Evolutionary conservation across 1,140 invertebrate genomes (phyloP), one percentile per base, ranked within the genome.

Genomic region (Dermatophagoides farinae): DNA sequence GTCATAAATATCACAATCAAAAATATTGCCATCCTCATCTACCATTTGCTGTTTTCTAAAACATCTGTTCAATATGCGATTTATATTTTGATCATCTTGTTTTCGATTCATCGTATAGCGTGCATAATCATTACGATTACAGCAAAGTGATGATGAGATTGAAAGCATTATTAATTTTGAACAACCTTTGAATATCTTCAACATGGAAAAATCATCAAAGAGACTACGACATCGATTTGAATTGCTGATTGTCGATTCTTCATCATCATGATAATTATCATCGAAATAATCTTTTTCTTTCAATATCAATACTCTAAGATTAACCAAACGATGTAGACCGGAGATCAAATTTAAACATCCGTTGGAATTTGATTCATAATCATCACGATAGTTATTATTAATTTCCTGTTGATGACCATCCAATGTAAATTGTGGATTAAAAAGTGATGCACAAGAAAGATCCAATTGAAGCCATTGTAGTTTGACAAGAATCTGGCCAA

Each of bases 221-320:
- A 55, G 38, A 39, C 12, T 41, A 31, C 14, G 12, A 55, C 25
- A 44, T 20, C 25, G 53, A 6, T 55, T 1, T 38, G 31, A 31
- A 4, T 31, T 2, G 8, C 8, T 31, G 8, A 31, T 31, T 8
- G 31, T 31, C 31, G 8, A 31, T 31, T 31, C 31, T 4, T 31
- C 2, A 31, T 31, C 31, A 31, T 31, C 31, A 31, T 31, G 2
- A 31, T 31, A 8, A 31, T 55, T 23, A 1, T 11, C 23, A 44
- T 55, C 53, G 23, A 38, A 38, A 25, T 55, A 55, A 44, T 55
- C 53, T 20, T 39, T 55, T 23, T 55, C 53, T 44, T 55, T 37
- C 20, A 55, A 23, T n/a, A 55, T 44, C 11, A 55, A 23, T 39
- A 55, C 53, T 4, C 53, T 6, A 37, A 55, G 38, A 44, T 39